Conservation (phyloP, 2,888 invertebrate genomes). For the Machimus rusticus region DNA sequence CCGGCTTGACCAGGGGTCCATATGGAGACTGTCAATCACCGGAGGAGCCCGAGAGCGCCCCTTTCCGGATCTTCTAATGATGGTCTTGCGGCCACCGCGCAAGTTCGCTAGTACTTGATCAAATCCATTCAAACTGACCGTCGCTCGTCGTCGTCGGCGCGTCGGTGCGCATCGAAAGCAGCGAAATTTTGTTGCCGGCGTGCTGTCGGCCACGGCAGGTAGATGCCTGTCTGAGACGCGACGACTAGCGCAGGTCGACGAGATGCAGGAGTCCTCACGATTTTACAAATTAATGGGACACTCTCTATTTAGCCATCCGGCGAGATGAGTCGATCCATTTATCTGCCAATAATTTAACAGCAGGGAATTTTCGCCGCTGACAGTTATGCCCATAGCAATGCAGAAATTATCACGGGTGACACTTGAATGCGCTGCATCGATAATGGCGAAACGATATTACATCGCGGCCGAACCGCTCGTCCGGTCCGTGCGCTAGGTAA, state of each 20-base stretch:
- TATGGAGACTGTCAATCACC: slow-evolving; percentile 34
- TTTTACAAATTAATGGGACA: slow-evolving; percentile 39
- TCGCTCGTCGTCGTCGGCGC: not conserved
- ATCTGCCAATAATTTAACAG: slow-evolving; percentile 41
- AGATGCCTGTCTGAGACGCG: not conserved
- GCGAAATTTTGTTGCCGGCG: slow-evolving; percentile 14
- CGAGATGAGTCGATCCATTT: slow-evolving; percentile 38
- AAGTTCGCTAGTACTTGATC: not conserved
- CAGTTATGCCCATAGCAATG: slow-evolving; percentile 39
- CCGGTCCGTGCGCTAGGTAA: not conserved
- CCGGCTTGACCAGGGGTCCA: slow-evolving; percentile 1
- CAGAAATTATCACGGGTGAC: slow-evolving; percentile 36
- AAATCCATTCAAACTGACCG: slow-evolving; percentile 26
- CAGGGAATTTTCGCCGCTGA: slow-evolving; percentile 27
- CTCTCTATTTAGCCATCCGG: slow-evolving; percentile 33
- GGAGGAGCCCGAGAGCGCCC: not conserved
- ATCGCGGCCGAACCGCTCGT: not conserved
- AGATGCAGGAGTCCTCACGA: slow-evolving; percentile 30
- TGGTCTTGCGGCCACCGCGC: not conserved
- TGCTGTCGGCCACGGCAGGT: not conserved
- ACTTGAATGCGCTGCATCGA: slow-evolving; percentile 38
- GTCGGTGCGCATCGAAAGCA: not conserved
- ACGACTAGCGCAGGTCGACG: not conserved
- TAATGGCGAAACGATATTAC: slow-evolving; percentile 33
- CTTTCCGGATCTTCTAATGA: slow-evolving; percentile 40